Evolutionary conservation across 2,888 invertebrate species (phyloP).

Genomic region (Romanomermis culicivorax): DNA sequence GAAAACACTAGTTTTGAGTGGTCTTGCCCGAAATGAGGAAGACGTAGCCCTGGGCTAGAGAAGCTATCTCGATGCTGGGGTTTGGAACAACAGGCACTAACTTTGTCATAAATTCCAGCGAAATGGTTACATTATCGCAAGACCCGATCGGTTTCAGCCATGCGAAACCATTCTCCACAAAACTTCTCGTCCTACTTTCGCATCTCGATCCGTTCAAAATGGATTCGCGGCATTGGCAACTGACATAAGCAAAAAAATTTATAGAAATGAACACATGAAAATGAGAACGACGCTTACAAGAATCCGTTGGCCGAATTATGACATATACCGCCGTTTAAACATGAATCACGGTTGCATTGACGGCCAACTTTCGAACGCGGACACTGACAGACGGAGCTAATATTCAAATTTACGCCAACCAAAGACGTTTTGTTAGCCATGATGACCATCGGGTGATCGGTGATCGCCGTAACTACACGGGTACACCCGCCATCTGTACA

Average conservation of each 20-base stretch:
- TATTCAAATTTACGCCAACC: conserved; percentile 80
- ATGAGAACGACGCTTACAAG: background rate
- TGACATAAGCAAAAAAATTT: conserved; percentile 18
- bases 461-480: background rate
- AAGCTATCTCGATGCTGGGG: too few species aligned
- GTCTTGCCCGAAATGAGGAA: too few species aligned
- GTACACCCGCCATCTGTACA: conserved; percentile 17
- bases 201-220: conserved; percentile 76
- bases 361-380: conserved; percentile 62
- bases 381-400: conserved; percentile 31
- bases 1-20: too few species aligned
- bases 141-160: conserved; percentile 92
- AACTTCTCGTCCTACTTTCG: conserved; percentile 82
- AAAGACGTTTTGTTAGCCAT: conserved; percentile 90
- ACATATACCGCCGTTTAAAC: conserved; percentile 88
- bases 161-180: conserved; percentile 86
- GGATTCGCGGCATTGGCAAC: conserved; percentile 65
- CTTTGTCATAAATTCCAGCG: conserved; percentile 73
- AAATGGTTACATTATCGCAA: conserved; percentile 83
- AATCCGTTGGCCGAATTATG: background rate
- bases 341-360: conserved; percentile 36
- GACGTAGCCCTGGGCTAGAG: too few species aligned
- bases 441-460: conserved; percentile 44
- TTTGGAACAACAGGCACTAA: too few species aligned
- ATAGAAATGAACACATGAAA: background rate